Conservation (phyloP, 2,113 vertebrate genomes). For the Piaya cayana region DNA sequence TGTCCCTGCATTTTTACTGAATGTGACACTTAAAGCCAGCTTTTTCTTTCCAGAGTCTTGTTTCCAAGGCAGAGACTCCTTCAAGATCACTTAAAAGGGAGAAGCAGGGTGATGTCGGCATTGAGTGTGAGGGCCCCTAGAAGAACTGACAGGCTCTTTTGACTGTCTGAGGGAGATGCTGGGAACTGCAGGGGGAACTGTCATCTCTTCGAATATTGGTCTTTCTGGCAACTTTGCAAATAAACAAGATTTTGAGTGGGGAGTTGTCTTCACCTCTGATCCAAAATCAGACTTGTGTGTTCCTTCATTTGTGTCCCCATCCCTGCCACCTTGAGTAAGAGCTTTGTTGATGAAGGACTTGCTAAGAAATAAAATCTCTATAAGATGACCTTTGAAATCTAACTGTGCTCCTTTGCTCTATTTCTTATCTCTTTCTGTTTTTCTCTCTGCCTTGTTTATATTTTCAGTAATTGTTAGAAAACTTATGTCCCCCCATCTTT, state of each 20-base stretch:
- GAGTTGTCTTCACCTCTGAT: neutral
- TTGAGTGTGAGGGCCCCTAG: neutral
- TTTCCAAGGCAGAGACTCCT: constrained; percentile 8
- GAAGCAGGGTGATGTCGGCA: neutral
- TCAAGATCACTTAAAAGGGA: neutral
- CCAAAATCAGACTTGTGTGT: neutral
- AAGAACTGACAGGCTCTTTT: neutral
- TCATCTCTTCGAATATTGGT: neutral
- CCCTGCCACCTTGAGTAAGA: neutral
- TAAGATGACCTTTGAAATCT: neutral
- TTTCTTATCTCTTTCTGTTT: no score
- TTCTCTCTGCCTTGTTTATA: neutral
- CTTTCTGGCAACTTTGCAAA: neutral
- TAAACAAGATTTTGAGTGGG: neutral
- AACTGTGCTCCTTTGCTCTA: neutral
- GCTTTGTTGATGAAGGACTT: neutral
- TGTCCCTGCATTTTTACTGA: neutral
- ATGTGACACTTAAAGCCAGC: neutral
- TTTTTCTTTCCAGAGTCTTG: neutral
- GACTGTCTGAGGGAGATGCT: neutral
- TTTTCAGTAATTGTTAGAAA: constrained; percentile 1
- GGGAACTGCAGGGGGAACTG: neutral
- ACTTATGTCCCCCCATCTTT: neutral
- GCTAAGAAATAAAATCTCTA: neutral
- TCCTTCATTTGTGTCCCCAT: neutral